Evolutionary conservation across 2,797 vertebrate species (phyloP).

Genomic region (Rhincodon typus): DNA sequence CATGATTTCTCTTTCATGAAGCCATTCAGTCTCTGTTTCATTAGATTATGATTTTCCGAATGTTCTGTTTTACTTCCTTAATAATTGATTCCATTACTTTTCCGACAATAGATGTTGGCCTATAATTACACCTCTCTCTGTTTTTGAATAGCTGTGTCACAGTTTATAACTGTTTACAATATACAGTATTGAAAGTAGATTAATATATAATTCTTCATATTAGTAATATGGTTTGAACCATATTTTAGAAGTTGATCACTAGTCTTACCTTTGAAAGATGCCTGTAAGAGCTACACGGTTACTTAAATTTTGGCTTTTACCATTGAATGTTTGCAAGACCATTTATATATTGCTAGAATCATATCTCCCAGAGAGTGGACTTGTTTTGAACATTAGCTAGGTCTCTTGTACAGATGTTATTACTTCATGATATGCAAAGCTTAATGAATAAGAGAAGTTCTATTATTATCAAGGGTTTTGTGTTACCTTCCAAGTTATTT

Average conservation of each 20-base stretch:
- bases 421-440: not conserved
- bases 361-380: not conserved
- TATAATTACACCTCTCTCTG: too few species aligned
- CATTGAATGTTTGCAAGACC: not conserved
- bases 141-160: too few species aligned
- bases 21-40: too few species aligned
- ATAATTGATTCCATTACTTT: too few species aligned
- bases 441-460: not conserved
- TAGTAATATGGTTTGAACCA: not conserved
- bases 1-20: too few species aligned
- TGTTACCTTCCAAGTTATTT: not conserved
- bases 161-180: too few species aligned
- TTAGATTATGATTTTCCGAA: too few species aligned
- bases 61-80: too few species aligned
- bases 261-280: not conserved
- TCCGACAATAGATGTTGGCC: too few species aligned
- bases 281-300: not conserved
- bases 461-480: not conserved
- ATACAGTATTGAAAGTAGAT: too few species aligned
- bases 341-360: not conserved
- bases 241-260: not conserved
- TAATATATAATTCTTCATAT: not conserved
- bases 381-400: not conserved
- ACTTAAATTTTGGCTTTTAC: not conserved
- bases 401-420: not conserved